These are phyloP conservation scores for Conus betulinus DNA, from an alignment of 1,140 invertebrate genomes.

Conservation along the genomic window DNA sequence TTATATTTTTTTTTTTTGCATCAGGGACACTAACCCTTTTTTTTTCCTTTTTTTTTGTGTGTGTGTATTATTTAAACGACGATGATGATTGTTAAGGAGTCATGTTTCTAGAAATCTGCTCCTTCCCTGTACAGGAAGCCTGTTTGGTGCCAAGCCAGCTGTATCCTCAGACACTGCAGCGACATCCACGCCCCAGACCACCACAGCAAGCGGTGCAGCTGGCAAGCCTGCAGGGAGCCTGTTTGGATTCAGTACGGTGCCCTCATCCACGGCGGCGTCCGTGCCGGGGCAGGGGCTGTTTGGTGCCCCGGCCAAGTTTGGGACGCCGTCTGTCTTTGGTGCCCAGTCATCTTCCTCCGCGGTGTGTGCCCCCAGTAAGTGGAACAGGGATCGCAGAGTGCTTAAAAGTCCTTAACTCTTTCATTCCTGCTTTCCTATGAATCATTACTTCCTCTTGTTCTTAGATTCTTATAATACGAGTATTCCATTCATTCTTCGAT, in stretches of 20 bases:
- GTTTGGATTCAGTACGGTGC: slow-evolving; percentile 35
- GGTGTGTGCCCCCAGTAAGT: neutral
- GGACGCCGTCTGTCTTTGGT: neutral
- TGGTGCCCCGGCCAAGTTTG: slow-evolving; percentile 38
- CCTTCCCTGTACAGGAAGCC: neutral
- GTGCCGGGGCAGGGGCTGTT: slow-evolving; percentile 7
- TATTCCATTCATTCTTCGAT: too few relatives aligned
- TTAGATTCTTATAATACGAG: too few relatives aligned
- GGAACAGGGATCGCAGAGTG: too few relatives aligned
- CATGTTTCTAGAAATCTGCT: too few relatives aligned
- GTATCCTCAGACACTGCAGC: slow-evolving; percentile 15
- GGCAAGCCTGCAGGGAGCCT: slow-evolving; percentile 11
- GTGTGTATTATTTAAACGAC: neutral
- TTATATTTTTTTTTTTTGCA: too few relatives aligned
- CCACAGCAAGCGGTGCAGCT: neutral
- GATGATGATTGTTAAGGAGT: too few relatives aligned
- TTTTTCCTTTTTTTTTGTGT: neutral
- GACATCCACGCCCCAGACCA: slow-evolving; percentile 6
- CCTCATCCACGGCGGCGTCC: slow-evolving; percentile 7
- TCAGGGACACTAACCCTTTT: too few relatives aligned
- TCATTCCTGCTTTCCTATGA: too few relatives aligned
- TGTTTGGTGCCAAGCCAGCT: slow-evolving; percentile 30
- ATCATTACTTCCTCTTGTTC: too few relatives aligned
- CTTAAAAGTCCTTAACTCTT: too few relatives aligned
- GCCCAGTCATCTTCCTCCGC: neutral